Base-by-base conservation (phyloP, 2,113 vertebrate genomes). In the Carassius auratus region DNA sequence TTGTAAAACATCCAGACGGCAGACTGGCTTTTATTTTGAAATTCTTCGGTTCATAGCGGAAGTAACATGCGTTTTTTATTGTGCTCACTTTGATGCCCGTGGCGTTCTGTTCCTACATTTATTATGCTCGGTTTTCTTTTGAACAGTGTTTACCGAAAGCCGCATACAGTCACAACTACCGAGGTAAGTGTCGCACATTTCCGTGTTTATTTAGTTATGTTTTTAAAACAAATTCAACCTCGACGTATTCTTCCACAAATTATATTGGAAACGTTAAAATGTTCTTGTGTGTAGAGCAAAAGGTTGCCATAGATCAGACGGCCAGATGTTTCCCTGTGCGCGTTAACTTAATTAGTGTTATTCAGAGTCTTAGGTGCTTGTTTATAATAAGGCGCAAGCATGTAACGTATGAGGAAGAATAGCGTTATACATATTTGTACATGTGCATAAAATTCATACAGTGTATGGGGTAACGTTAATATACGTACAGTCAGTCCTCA, bases 61-160 rank as follows among this genome's bases (percentile, higher is more conserved):
- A 93, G 87, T 85, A 59, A 69, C 71, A 23, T 36, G 0, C 36
- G 55, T 52, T 87, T 83, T 42, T 76, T 26, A 26, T 26, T 26
- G 26, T 26, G 26, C 26, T 26, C 26, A 26, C 26, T 26, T 26
- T 26, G 26, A 26, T 26, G 26, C 26, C 26, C 26, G 94, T 95
- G 94, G 94, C 94, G 92, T 89, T 90, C 19, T 71, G 8, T 64
- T 85, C 77, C 6, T 64, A 48, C 52, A 36, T 86, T 85, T 78
- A 85, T 85, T 84, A 86, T 64, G 71, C 8, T 30, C 48, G n/a
- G 59, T 6, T 4, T 23, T 13, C 30, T 80, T 1, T 61, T 68
- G 3, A 52, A 78, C 68, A 5, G 33, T 77, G 26, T 1, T 80
- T 55, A 75, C n/a, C 55, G 55, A 78, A n/a, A 84, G 10, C 52